Evolutionary conservation across 2,113 vertebrate genomes (phyloP).

Genomic region (Climacteris rufus): DNA sequence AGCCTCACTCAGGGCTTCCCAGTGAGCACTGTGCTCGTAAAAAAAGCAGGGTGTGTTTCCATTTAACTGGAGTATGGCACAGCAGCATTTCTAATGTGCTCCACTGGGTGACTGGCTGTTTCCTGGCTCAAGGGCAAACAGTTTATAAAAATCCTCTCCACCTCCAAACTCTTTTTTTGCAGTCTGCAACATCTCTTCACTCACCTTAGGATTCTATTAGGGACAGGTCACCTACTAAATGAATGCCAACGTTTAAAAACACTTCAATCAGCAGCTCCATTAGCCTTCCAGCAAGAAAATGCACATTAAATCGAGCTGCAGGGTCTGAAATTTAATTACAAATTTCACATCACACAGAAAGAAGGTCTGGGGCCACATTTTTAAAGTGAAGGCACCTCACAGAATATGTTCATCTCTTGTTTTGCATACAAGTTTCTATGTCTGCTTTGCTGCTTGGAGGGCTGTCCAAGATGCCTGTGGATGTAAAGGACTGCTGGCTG

Average conservation of each 20-base stretch:
- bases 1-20: neutral
- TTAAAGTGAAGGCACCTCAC: neutral
- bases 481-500: neutral
- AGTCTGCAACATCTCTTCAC: neutral
- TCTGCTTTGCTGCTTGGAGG: neutral
- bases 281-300: slow-evolving; percentile 42
- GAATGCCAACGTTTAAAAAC: neutral
- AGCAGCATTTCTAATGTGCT: neutral
- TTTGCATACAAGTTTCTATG: neutral
- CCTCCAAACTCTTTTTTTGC: neutral
- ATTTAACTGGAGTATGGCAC: neutral
- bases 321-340: slow-evolving; percentile 35
- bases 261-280: slow-evolving; percentile 1
- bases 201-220: neutral
- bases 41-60: slow-evolving; percentile 11
- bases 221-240: neutral
- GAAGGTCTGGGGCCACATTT: slow-evolving; percentile 54
- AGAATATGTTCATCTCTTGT: neutral
- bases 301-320: slow-evolving; percentile 34
- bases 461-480: neutral
- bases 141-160: neutral
- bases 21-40: neutral
- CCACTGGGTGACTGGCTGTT: neutral
- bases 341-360: neutral
- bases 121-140: slow-evolving; percentile 28